Percentiles rank a stretch among this genome's conserved stretches.
Evolutionary conservation across 2,888 invertebrate genomes (phyloP).

Genomic region (Lymantria monacha): DNA sequence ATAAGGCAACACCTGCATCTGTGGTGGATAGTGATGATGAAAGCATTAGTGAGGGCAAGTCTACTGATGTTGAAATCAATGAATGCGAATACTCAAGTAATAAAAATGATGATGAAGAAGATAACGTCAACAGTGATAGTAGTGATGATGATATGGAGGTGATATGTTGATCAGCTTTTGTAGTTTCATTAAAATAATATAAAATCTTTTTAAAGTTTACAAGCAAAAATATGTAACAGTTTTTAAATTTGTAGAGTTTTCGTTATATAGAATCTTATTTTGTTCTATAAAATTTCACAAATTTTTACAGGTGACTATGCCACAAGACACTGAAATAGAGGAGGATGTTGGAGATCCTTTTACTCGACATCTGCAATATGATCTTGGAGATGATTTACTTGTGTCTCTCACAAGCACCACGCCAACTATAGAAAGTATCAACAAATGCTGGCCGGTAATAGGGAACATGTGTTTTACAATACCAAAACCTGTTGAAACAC

Average conservation of each 20-base stretch:
- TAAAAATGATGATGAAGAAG: slow-evolving; percentile 5
- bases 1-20: slow-evolving; percentile 25
- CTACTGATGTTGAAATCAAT: slow-evolving; percentile 6
- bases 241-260: background rate
- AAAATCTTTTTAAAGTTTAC: too few species aligned
- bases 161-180: background rate
- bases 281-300: background rate
- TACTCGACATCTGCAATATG: slow-evolving; percentile 85
- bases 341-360: slow-evolving; percentile 77
- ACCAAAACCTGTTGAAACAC: slow-evolving; percentile 65
- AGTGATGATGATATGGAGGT: slow-evolving; percentile 27
- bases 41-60: slow-evolving; percentile 29
- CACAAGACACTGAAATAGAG: slow-evolving; percentile 43
- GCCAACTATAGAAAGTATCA: slow-evolving; percentile 55
- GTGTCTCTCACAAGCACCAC: slow-evolving; percentile 81
- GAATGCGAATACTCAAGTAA: background rate
- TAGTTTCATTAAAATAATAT: too few species aligned
- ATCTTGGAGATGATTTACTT: slow-evolving; percentile 84
- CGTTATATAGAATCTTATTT: background rate
- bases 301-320: slow-evolving; percentile 39
- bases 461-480: slow-evolving; percentile 84
- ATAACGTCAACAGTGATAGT: slow-evolving; percentile 6
- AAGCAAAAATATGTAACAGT: too few species aligned
- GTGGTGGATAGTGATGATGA: slow-evolving; percentile 54
- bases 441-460: slow-evolving; percentile 83